Conservation (phyloP, 1,140 invertebrate genomes). For the Caenorhabditis remanei region DNA sequence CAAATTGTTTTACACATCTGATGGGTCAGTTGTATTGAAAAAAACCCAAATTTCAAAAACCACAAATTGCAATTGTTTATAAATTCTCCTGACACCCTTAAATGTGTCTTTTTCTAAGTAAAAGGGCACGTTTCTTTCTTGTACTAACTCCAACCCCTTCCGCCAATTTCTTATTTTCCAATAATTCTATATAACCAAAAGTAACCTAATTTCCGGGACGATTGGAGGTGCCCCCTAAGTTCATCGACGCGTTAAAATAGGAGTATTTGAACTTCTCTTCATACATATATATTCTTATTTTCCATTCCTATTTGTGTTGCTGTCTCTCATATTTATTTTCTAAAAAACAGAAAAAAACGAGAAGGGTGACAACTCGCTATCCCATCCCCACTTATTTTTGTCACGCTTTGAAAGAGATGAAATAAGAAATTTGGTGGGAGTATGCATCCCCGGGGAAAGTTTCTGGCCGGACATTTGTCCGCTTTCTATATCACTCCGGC, state of each 20-base stretch:
- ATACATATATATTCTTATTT: neutral
- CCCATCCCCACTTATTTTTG: neutral
- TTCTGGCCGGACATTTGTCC: conserved; percentile 51
- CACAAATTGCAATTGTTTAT: neutral
- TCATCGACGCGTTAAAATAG: conserved; percentile 39
- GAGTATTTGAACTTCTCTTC: neutral
- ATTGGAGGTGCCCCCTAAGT: neutral
- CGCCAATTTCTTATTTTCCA: neutral
- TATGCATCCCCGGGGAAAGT: conserved; percentile 52
- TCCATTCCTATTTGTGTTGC: neutral
- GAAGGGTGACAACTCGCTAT: neutral
- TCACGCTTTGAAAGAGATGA: neutral
- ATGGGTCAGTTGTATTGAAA: neutral
- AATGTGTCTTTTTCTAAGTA: neutral
- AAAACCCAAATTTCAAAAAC: neutral
- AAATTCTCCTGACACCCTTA: neutral
- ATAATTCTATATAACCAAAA: conserved; percentile 3
- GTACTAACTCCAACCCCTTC: neutral
- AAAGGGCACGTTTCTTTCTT: conserved; percentile 1
- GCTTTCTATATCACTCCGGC: conserved; percentile 40
- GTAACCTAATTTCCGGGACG: conserved; percentile 10
- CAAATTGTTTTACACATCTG: too few relatives aligned
- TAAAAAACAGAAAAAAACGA: conserved; percentile 36
- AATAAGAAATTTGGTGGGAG: too few relatives aligned
- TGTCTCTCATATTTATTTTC: neutral